Evolutionary conservation across 1,140 invertebrate genomes (phyloP).

Genomic region (Daktulosphaira vitifoliae): DNA sequence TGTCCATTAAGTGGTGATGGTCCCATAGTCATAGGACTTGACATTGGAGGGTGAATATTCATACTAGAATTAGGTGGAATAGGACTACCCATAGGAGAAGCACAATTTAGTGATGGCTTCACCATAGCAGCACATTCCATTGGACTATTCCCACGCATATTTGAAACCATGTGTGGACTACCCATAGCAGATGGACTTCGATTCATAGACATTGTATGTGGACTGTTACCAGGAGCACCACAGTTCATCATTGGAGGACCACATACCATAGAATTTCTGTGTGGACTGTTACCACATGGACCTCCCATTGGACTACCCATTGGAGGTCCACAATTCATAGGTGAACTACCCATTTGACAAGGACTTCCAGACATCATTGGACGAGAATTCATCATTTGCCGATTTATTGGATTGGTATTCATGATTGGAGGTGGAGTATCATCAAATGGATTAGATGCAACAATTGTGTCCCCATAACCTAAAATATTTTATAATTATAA

Average conservation of each 20-base stretch:
- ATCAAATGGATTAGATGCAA: conserved; percentile 92
- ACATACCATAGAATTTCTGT: conserved; percentile 37
- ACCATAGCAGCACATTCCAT: conserved; percentile 37
- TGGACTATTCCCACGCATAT: conserved; percentile 44
- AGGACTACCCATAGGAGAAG: conserved; percentile 41
- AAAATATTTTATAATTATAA: conserved; percentile 33
- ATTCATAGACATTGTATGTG: conserved; percentile 37
- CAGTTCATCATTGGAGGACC: conserved; percentile 44
- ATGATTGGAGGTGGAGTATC: conserved; percentile 64
- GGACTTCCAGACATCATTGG: conserved; percentile 43
- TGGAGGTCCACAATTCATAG: conserved; percentile 50
- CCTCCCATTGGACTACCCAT: conserved; percentile 54
- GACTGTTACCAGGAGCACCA: conserved; percentile 44
- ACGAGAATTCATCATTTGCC: conserved; percentile 40
- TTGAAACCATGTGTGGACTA: conserved; percentile 42
- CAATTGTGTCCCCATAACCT: conserved; percentile 83
- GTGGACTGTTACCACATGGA: conserved; percentile 39
- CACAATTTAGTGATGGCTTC: conserved; percentile 34
- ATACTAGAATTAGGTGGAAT: conserved; percentile 39
- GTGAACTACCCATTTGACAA: conserved; percentile 49
- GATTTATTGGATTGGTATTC: conserved; percentile 51
- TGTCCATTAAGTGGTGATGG: conserved; percentile 38
- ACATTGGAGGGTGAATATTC: conserved; percentile 46
- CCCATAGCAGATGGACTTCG: conserved; percentile 39
- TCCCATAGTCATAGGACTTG: conserved; percentile 44